Evolutionary conservation across 1,140 invertebrate genomes (phyloP).

Genomic region (Caenorhabditis briggsae): DNA sequence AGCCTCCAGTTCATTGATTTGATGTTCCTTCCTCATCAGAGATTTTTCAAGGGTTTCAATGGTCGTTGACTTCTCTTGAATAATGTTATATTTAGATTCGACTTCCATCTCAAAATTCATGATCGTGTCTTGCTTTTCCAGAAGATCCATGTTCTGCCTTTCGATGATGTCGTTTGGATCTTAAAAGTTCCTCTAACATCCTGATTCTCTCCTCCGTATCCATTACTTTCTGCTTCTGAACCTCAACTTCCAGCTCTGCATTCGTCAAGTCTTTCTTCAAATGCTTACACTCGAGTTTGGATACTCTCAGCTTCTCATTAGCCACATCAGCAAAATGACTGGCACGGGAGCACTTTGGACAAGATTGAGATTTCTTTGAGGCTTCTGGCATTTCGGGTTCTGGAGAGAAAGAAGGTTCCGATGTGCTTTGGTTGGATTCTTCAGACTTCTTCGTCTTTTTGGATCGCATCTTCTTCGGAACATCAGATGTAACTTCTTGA

Average conservation of each 20-base stretch:
- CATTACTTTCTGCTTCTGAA: not conserved
- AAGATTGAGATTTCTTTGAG: not conserved
- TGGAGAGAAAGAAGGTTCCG: not conserved
- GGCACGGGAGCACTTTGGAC: not conserved
- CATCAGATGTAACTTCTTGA: not conserved
- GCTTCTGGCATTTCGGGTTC: not conserved
- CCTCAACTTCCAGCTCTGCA: not conserved
- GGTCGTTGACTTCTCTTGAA: too few species aligned
- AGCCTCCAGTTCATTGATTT: too few species aligned
- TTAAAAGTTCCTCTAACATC: not conserved
- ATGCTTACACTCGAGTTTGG: not conserved
- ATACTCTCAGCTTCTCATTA: not conserved
- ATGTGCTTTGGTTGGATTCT: not conserved
- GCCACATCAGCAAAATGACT: not conserved
- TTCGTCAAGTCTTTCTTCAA: not conserved
- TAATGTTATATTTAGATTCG: too few species aligned
- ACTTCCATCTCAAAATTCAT: too few species aligned
- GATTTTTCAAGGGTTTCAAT: too few species aligned
- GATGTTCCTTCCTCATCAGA: too few species aligned
- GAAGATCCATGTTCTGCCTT: too few species aligned
- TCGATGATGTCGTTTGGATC: not conserved
- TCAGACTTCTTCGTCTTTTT: not conserved
- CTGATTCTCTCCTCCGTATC: not conserved
- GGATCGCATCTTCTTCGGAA: not conserved
- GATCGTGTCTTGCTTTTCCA: too few species aligned